phyloP scores from a whole-genome alignment of 2,888 invertebrate species.

The Actias luna region DNA sequence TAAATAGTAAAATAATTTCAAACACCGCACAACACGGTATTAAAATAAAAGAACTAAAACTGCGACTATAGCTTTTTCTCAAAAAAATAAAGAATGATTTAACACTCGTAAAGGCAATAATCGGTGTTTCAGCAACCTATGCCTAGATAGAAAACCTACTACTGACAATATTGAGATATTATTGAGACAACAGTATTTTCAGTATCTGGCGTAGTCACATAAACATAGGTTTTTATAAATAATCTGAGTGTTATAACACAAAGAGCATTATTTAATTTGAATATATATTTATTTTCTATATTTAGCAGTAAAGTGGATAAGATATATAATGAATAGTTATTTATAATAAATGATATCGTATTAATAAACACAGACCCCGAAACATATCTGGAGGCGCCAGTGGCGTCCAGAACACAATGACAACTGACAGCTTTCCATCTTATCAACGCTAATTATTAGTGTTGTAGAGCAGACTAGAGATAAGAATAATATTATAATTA shows the following conservation, averaged over 20 bases:
- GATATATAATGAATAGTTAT: constrained; percentile 2
- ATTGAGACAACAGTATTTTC: neutral
- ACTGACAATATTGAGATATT: neutral
- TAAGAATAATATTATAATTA: constrained; percentile 41
- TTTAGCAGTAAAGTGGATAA: neutral
- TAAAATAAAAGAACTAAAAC: neutral
- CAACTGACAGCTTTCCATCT: constrained; percentile 56
- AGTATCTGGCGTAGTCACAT: neutral
- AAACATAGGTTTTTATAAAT: neutral
- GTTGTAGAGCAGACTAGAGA: constrained; percentile 54
- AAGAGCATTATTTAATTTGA: neutral
- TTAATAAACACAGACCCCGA: constrained; percentile 6
- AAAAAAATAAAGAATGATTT: no score
- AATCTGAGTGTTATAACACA: neutral
- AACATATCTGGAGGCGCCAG: constrained; percentile 18
- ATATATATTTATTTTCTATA: neutral
- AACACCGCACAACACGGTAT: neutral
- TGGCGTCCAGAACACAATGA: constrained; percentile 18
- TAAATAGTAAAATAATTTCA: neutral
- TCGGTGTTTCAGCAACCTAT: neutral
- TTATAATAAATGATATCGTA: constrained; percentile 5
- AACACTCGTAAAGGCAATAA: neutral
- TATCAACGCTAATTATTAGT: constrained; percentile 52
- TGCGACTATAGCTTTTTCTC: no score
- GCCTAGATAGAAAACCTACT: neutral